Percentiles rank a stretch among this genome's conserved stretches.
Evolutionary conservation across 1,140 invertebrate species (phyloP).

Genomic region (Drosophila rufa): DNA sequence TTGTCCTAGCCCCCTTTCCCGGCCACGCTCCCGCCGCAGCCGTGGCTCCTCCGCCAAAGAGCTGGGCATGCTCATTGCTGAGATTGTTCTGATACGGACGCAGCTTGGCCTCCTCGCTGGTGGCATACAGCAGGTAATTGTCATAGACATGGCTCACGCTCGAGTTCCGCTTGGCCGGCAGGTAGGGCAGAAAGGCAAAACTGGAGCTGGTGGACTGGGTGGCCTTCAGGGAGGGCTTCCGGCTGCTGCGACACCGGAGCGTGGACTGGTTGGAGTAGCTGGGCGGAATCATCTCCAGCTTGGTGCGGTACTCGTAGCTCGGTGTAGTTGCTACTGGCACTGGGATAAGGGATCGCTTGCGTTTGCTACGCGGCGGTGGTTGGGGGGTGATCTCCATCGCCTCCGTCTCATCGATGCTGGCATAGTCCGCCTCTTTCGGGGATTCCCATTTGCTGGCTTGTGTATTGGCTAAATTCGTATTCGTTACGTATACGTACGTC

Average conservation of each 20-base stretch:
- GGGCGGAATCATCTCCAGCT: constrained; percentile 76
- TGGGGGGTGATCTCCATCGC: not conserved
- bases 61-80: constrained; percentile 72
- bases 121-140: constrained; percentile 76
- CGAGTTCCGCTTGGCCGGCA: constrained; percentile 78
- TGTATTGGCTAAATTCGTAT: constrained; percentile 81
- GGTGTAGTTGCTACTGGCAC: constrained; percentile 53
- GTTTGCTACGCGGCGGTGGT: constrained; percentile 67
- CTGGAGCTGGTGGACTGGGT: constrained; percentile 81
- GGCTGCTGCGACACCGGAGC: constrained; percentile 52
- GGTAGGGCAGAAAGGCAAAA: constrained; percentile 80
- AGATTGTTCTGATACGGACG: constrained; percentile 73
- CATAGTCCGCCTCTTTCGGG: constrained; percentile 50
- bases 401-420: constrained; percentile 59
- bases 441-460: constrained; percentile 52
- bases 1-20: not conserved
- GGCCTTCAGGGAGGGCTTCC: constrained; percentile 69
- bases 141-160: constrained; percentile 82
- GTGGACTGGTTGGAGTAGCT: constrained; percentile 82
- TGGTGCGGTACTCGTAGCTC: constrained; percentile 74
- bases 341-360: constrained; percentile 65
- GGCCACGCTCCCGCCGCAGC: not conserved
- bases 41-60: constrained; percentile 58
- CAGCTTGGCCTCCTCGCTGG: constrained; percentile 38
- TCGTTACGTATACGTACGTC: constrained; percentile 85